These are phyloP conservation scores for Morus bassanus DNA, from an alignment of 2,797 vertebrate genomes.

Conservation along the genomic window DNA sequence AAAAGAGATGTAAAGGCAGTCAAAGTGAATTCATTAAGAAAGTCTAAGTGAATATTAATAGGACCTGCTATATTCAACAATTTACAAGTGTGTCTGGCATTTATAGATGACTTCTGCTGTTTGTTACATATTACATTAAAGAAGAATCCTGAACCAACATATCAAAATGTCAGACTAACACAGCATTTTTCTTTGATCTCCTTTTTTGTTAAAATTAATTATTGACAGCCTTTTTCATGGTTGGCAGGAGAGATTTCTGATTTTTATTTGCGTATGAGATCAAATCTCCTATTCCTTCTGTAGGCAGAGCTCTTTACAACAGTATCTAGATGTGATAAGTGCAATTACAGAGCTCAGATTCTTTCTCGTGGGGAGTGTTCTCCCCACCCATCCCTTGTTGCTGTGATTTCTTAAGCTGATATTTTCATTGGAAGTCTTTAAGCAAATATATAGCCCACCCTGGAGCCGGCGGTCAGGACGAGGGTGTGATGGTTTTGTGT, in stretches of 20 bases:
- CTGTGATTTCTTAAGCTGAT: conserved; percentile 28
- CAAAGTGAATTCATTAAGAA: conserved; percentile 39
- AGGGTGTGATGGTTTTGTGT: not conserved
- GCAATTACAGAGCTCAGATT: not conserved
- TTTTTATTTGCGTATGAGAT: conserved; percentile 45
- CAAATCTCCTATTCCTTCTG: conserved; percentile 14
- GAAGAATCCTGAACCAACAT: conserved; percentile 17
- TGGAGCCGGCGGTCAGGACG: not conserved
- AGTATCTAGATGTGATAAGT: not conserved
- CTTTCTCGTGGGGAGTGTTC: not conserved
- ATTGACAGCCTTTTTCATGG: conserved; percentile 46
- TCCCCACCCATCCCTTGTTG: conserved; percentile 25
- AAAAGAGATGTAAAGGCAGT: conserved; percentile 1
- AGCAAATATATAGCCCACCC: conserved; percentile 19
- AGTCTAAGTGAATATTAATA: conserved; percentile 41
- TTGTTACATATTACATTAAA: conserved; percentile 57
- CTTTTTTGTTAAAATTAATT: conserved; percentile 62
- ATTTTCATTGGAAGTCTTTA: conserved; percentile 39
- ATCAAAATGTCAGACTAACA: conserved; percentile 49
- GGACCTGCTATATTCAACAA: not conserved
- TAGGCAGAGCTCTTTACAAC: conserved; percentile 9
- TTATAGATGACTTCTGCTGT: conserved; percentile 47
- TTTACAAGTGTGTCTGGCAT: conserved; percentile 24
- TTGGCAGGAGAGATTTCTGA: conserved; percentile 29
- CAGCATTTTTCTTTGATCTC: conserved; percentile 34